These are phyloP conservation scores for Halcyon smyrnensis DNA, from an alignment of 2,797 vertebrate genomes.

Conservation along the genomic window DNA sequence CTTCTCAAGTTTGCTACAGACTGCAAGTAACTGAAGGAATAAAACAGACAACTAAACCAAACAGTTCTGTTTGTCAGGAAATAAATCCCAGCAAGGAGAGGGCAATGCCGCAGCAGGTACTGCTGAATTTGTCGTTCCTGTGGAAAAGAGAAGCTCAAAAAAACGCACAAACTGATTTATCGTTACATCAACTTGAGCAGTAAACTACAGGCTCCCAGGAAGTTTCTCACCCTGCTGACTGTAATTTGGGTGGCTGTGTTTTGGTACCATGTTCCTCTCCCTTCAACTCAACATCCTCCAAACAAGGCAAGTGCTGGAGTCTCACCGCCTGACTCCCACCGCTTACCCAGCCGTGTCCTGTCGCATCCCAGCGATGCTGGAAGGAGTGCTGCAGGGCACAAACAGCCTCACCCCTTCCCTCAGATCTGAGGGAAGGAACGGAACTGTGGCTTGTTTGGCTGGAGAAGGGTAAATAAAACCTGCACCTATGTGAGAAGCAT, in stretches of 20 bases:
- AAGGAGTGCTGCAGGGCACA: not conserved
- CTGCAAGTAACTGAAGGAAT: not conserved
- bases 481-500: not conserved
- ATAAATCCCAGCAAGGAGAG: not conserved
- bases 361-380: not conserved
- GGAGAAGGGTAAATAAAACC: not conserved
- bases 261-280: conserved; percentile 13
- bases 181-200: not conserved
- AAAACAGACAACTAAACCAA: not conserved
- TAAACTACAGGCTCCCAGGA: conserved; percentile 23
- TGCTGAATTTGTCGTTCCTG: not conserved
- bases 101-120: not conserved
- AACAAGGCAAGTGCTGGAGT: not conserved
- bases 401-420: not conserved
- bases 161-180: not conserved
- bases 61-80: not conserved
- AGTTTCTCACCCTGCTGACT: conserved; percentile 49
- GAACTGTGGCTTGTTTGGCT: not conserved
- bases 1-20: not conserved
- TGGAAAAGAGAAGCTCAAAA: not conserved
- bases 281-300: not conserved
- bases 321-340: not conserved
- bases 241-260: not conserved
- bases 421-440: not conserved
- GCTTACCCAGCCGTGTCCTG: not conserved